Evolutionary conservation across 2,888 invertebrate genomes (phyloP).

Genomic region (Ectobius pallidus): DNA sequence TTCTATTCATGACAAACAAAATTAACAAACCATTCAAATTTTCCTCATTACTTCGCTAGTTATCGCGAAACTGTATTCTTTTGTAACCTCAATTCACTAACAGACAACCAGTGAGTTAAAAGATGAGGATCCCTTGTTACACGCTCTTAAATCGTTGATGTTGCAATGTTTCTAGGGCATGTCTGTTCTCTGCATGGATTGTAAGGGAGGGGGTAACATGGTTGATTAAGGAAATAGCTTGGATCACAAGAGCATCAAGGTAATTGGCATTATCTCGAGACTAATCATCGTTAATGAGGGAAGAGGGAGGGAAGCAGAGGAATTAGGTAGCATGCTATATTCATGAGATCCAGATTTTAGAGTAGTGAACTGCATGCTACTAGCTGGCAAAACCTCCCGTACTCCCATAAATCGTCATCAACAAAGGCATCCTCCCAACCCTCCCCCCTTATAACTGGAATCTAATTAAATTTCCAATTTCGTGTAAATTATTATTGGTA

Average conservation of each 20-base stretch:
- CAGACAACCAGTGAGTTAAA: too few species aligned
- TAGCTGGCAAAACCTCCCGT: background rate
- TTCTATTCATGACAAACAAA: too few species aligned
- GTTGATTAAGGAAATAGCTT: conserved; percentile 36
- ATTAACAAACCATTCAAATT: too few species aligned
- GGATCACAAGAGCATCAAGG: conserved; percentile 34
- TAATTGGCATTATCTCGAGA: conserved; percentile 36
- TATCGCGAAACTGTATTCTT: too few species aligned
- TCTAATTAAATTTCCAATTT: background rate
- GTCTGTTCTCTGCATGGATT: background rate
- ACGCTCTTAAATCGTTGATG: background rate
- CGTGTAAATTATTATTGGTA: background rate
- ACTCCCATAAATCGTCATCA: background rate
- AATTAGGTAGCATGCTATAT: conserved; percentile 2
- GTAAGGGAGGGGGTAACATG: conserved; percentile 7
- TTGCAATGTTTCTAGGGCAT: background rate
- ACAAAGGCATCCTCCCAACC: too few species aligned
- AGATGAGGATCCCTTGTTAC: too few species aligned
- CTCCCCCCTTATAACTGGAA: background rate
- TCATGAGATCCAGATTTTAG: conserved; percentile 24
- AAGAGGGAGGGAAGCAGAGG: background rate
- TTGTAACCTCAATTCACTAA: too few species aligned
- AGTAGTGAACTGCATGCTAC: background rate
- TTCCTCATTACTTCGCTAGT: too few species aligned
- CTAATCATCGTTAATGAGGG: conserved; percentile 33